Percentiles rank a stretch among this genome's conserved stretches.
Evolutionary conservation across 2,797 vertebrate genomes (phyloP).

Genomic region (Smutsia gigantea): DNA sequence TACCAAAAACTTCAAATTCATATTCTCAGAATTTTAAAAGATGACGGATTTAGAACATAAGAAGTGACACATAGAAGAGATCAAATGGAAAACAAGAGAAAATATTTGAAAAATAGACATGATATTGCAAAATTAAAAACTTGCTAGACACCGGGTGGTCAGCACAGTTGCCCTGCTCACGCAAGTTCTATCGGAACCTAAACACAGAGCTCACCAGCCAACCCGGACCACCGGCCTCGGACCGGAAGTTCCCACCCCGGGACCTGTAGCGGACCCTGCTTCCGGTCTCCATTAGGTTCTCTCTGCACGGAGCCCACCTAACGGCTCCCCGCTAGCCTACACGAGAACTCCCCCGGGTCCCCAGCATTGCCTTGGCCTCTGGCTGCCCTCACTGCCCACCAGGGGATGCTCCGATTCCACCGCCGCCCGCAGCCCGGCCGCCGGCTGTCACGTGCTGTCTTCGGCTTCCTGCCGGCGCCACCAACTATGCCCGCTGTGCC

Average conservation of each 20-base stretch:
- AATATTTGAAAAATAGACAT: background rate
- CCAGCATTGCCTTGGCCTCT: too few species aligned
- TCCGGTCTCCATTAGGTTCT: background rate
- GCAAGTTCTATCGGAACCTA: background rate
- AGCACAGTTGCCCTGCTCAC: rapidly evolving
- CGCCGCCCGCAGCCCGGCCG: too few species aligned
- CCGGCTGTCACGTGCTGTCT: rapidly evolving
- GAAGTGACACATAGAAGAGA: background rate
- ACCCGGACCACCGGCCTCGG: rapidly evolving
- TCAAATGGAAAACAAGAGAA: background rate
- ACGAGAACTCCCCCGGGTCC: too few species aligned
- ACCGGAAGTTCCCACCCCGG: rapidly evolving
- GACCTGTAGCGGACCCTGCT: background rate
- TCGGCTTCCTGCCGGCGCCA: rapidly evolving
- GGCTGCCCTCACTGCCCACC: rapidly evolving
- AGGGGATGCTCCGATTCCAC: rapidly evolving
- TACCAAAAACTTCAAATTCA: background rate
- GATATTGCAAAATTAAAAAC: background rate
- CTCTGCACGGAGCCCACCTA: rapidly evolving
- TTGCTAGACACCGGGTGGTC: too few species aligned
- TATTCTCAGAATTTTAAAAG: background rate
- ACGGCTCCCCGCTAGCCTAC: background rate
- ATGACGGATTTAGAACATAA: background rate
- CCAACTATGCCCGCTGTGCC: background rate
- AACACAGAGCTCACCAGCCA: rapidly evolving